Evolutionary conservation across 2,888 invertebrate genomes (phyloP).

Genomic region (Eristalinus aeneus): DNA sequence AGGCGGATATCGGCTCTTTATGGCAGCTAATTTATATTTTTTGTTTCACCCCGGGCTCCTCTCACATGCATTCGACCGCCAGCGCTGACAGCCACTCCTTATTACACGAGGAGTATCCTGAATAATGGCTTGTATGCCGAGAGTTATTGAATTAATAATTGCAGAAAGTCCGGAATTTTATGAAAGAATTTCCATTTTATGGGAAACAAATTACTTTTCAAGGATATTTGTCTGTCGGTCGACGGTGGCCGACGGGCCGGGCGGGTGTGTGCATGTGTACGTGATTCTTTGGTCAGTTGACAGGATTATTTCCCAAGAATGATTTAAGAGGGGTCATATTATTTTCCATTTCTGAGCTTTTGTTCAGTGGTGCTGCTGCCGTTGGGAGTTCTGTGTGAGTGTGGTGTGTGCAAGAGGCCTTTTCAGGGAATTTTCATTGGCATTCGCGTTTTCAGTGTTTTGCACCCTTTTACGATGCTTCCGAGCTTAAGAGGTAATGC

Average conservation of each 20-base stretch:
- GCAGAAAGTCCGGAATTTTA: slow-evolving; percentile 33
- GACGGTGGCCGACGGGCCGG: background rate
- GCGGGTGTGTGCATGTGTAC: background rate
- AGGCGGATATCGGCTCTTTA: slow-evolving; percentile 40
- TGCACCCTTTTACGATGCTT: background rate
- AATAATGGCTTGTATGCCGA: slow-evolving; percentile 22
- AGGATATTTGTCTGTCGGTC: slow-evolving; percentile 27
- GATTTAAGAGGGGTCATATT: slow-evolving; percentile 8
- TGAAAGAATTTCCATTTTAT: slow-evolving; percentile 39
- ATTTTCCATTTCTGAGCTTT: background rate
- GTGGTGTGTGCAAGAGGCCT: background rate
- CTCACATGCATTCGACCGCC: slow-evolving; percentile 18
- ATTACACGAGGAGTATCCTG: background rate
- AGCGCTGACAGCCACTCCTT: background rate
- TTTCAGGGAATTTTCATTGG: background rate
- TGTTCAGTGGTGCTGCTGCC: background rate
- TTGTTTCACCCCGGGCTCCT: slow-evolving; percentile 42
- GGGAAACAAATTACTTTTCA: slow-evolving; percentile 30
- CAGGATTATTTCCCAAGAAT: background rate
- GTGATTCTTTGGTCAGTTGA: slow-evolving; percentile 3
- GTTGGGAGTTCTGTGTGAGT: background rate
- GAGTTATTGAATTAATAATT: slow-evolving; percentile 63
- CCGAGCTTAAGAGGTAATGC: background rate
- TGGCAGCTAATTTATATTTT: slow-evolving; percentile 56
- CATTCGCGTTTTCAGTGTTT: background rate